These are phyloP conservation scores for Drosophila macrospina DNA, from an alignment of 2,888 invertebrate species.

Conservation along the genomic window DNA sequence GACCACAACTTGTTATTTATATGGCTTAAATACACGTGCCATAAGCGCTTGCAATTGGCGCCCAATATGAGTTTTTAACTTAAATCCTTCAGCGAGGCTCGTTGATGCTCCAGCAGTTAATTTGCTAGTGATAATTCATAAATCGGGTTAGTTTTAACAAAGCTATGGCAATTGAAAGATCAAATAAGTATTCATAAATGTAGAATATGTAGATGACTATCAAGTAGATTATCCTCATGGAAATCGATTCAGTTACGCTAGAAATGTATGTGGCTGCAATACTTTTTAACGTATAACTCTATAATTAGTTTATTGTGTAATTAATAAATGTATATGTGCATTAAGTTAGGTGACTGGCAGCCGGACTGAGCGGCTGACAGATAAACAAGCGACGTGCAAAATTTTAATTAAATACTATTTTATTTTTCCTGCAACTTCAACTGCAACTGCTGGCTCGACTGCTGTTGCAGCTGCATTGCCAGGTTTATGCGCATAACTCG, in stretches of 20 bases:
- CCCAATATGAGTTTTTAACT: constrained; percentile 45
- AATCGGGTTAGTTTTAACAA: too few relatives aligned
- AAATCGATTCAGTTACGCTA: too few relatives aligned
- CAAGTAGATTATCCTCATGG: too few relatives aligned
- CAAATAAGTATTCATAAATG: too few relatives aligned
- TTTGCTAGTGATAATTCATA: constrained; percentile 33
- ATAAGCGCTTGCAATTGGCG: constrained; percentile 11
- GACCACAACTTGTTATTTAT: constrained; percentile 72
- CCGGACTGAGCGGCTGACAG: constrained; percentile 29
- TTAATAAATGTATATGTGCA: too few relatives aligned
- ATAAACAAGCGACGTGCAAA: constrained; percentile 70
- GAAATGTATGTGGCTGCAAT: too few relatives aligned
- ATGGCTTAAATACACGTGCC: constrained; percentile 56
- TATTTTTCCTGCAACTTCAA: constrained; percentile 48
- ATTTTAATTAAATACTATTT: constrained; percentile 80
- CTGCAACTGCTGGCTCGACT: constrained; percentile 12
- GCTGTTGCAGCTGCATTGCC: constrained; percentile 32
- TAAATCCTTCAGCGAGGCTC: constrained; percentile 26
- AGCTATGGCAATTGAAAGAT: too few relatives aligned
- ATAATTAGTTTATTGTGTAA: too few relatives aligned
- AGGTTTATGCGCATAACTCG: constrained; percentile 74
- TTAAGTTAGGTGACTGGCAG: background rate
- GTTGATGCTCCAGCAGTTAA: constrained; percentile 33
- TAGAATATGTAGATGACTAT: too few relatives aligned
- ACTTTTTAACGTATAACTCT: too few relatives aligned